A percentile compares a stretch with the other conserved stretches of the same genome.
phyloP scores from a whole-genome alignment of 2,888 invertebrate species.

The Hemicrepidius hirtus region DNA sequence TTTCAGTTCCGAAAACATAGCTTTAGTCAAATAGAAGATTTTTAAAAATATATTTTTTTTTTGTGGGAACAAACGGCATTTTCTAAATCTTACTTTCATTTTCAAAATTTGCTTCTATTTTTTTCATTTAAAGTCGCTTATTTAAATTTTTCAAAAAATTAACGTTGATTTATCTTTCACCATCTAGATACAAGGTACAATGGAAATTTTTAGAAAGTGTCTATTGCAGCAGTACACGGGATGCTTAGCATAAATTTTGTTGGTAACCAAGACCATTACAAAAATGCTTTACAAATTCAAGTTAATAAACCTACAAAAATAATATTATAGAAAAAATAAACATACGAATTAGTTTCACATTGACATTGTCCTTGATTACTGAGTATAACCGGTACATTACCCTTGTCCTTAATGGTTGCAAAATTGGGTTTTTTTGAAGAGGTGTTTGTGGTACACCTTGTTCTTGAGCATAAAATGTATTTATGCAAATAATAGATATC shows the following conservation, averaged over 20 bases:
- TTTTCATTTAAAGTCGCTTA: not conserved
- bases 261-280: no score
- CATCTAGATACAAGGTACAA: slow-evolving; percentile 3
- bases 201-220: slow-evolving; percentile 18
- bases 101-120: not conserved
- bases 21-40: no score
- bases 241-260: not conserved
- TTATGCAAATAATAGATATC: no score
- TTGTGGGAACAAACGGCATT: no score
- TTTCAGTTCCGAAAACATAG: not conserved
- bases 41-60: no score
- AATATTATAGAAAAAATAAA: no score
- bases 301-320: no score
- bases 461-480: not conserved
- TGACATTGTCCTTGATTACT: slow-evolving; percentile 18
- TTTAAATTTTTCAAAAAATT: not conserved
- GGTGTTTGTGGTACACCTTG: slow-evolving; percentile 14
- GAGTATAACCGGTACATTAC: not conserved
- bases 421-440: slow-evolving; percentile 5
- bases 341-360: not conserved
- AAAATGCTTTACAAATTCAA: no score
- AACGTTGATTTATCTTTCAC: not conserved
- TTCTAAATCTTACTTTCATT: no score
- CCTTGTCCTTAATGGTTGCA: slow-evolving; percentile 7
- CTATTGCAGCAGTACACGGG: not conserved